phyloP scores from a whole-genome alignment of 2,113 vertebrate species.

The Corapipo altera region DNA sequence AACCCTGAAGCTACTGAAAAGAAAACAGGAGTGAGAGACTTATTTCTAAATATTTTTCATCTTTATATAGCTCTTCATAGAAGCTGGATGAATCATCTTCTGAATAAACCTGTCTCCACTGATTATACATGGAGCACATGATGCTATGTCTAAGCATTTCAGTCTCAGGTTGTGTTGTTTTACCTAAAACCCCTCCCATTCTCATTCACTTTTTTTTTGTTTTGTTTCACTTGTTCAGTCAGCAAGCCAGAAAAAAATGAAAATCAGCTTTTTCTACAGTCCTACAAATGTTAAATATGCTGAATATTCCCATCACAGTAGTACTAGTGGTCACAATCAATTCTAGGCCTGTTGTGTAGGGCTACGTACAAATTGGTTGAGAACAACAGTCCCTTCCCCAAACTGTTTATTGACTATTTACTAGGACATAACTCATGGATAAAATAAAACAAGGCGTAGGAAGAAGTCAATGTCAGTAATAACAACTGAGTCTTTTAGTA shows the following conservation, averaged over 20 bases:
- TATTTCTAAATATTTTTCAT: not conserved
- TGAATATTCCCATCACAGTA: not conserved
- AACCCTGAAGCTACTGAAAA: not conserved
- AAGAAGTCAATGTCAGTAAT: not conserved
- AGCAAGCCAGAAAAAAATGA: not conserved
- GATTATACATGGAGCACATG: not conserved
- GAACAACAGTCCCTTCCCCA: not conserved
- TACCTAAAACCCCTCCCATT: not conserved
- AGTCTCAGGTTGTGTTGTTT: not conserved
- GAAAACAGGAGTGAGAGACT: not conserved
- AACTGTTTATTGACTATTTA: not conserved
- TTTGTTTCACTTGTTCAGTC: not conserved
- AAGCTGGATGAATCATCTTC: not conserved
- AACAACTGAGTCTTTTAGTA: not conserved
- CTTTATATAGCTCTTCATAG: not conserved
- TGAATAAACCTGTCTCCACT: not conserved
- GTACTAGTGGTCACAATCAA: not conserved
- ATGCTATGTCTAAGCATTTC: not conserved
- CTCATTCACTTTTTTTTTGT: rapidly evolving
- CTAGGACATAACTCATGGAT: not conserved
- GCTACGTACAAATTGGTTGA: not conserved
- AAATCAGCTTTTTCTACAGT: not conserved
- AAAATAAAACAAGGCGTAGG: not conserved
- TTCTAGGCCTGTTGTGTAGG: not conserved
- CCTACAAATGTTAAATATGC: not conserved